Evolutionary conservation across 2,888 invertebrate species (phyloP), one percentile per base, ranked within the genome.

Genomic region (Stramonita haemastoma): DNA sequence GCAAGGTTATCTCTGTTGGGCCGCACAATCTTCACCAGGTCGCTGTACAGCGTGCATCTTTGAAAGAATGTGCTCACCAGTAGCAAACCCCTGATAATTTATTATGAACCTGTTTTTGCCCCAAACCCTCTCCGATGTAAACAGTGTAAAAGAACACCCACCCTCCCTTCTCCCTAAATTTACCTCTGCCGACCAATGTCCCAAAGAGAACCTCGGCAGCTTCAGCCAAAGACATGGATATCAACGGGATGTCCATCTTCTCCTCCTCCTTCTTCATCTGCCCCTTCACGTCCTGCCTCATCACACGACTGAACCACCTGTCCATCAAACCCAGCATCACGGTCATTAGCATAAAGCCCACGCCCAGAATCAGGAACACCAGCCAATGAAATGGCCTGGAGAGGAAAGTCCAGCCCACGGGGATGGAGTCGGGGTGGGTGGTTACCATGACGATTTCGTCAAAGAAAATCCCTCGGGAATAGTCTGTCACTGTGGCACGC

Each of bases 341-440:
- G 4, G 86, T 86, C 34, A 70, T 29, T 19, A 86, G 15, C 34
- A 86, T 2, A 6, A 86, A 36, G 36, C 86, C 70, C 32, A 66
- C 32, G 11, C 86, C 86, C 86, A 86, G 86, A 22, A 70, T 5
- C 17, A 86, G 26, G 70, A 57, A 86, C 1, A 86, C 66, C 66
- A 70, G 86, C 86, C 86, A 86, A 70, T 70, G 66, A 6, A 86
- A 86, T 11, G 86, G 86, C 32, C 70, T 26, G 66, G 56, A 22
- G 70, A 66, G 29, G 86, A 86, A 86, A 34, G 66, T 34, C 86
- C 86, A 32, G 34, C 86, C 86, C n/a, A 86, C 36, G 6, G 26
- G 66, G 34, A 0, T 26, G 1, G 86, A 22, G 57, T 29, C 29
- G 1, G 86, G 86, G 13, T 15, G 34, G 34, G 32, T 57, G 66